phyloP scores from a whole-genome alignment of 2,113 vertebrate genomes.

The Rafetus swinhoei region DNA sequence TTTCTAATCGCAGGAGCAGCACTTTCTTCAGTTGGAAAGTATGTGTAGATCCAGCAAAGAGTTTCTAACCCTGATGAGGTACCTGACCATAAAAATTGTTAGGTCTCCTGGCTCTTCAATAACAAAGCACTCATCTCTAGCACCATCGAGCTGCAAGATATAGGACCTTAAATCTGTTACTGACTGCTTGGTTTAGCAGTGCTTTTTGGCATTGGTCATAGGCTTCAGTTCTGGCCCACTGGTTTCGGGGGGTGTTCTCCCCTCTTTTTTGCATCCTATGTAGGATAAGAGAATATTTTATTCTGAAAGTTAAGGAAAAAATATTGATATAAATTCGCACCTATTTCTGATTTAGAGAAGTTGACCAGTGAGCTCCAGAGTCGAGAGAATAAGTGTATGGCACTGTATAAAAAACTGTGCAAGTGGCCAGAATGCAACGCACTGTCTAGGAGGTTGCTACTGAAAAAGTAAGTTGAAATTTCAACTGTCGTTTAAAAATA shows the following conservation, averaged over 20 bases:
- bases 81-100: background rate
- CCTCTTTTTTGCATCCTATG: background rate
- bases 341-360: constrained; percentile 87
- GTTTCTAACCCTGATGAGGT: background rate
- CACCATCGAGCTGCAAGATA: background rate
- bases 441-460: constrained; percentile 89
- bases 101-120: background rate
- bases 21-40: background rate
- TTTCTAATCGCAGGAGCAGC: background rate
- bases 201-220: background rate
- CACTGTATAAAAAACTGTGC: constrained; percentile 91
- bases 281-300: background rate
- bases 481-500: background rate
- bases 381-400: constrained; percentile 97
- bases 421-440: constrained; percentile 96
- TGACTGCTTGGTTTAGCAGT: background rate
- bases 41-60: background rate
- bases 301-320: background rate
- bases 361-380: constrained; percentile 97
- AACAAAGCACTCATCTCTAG: background rate
- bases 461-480: constrained; percentile 90
- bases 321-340: background rate
- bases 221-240: background rate
- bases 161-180: background rate
- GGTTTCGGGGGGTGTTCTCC: background rate